Evolutionary conservation across 2,113 vertebrate species (phyloP), one percentile per base, ranked within the genome.

Genomic region (Anseranas semipalmata): DNA sequence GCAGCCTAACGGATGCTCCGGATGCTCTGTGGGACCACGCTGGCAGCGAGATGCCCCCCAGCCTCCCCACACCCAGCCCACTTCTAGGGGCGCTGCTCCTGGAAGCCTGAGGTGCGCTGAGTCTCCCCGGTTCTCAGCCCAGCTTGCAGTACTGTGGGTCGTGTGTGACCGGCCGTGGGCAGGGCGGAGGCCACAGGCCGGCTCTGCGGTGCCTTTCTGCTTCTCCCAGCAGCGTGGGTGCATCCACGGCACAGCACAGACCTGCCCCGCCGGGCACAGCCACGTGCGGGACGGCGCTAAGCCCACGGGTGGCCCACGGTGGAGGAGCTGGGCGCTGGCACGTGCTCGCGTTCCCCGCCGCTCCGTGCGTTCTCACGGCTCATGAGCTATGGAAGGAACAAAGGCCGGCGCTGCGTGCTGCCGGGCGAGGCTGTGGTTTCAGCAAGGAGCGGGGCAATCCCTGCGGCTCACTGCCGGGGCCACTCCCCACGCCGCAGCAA

Each of bases 1-100:
- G 87, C 95, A 94, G 87, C 95, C 94, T 93, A 98, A 98, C 98
- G 97, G 97, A 98, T 97, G 89, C 95, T 93, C 79, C 22, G 24
- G 87, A 87, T 87, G 90, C 93, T 95, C 93, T 52, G 1, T 39
- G 63, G 62, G 82, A 83, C 83, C 84, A 8, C 6, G 4, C 58
- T 3, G 33, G 17, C 62, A 71, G 28, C 2, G 1, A 48, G 60
- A 46, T 39, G 41, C 24, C 45, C 77, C 6, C 6, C 35, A 37
- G 59, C 50, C 53, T 86, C 43, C 72, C 37, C 63, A 67, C 5
- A 78, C 30, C 3, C 4, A 78, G 62, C 45, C 59, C 33, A 77
- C 14, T 10, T 12, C 33, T 78, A 43, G 6, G 15, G 20, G n/a
- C 33, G 77, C 63, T 89, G 68, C 22, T 82, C 53, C 52, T 28